Conservation (phyloP, 2,113 vertebrate species). For the Coptodon bakossiorum region DNA sequence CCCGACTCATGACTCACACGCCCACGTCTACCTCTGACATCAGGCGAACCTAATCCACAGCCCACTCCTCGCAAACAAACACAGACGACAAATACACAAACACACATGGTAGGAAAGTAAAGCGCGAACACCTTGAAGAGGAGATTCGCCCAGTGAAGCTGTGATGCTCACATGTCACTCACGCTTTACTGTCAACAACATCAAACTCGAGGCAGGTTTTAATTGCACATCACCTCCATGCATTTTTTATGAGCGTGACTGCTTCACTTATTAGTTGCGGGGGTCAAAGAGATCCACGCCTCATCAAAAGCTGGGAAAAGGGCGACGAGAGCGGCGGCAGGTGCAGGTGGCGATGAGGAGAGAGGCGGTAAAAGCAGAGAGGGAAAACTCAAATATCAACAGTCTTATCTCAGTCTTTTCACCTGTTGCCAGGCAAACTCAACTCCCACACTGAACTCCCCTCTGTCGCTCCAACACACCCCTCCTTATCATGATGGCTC, state of each 20-base stretch:
- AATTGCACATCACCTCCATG: slow-evolving; percentile 59
- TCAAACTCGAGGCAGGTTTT: slow-evolving; percentile 45
- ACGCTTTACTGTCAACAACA: slow-evolving; percentile 16
- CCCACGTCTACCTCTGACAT: slow-evolving; percentile 29
- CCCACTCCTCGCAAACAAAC: neutral
- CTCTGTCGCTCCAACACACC: neutral
- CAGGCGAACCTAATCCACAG: neutral
- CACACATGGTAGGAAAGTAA: neutral
- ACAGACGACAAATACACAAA: neutral
- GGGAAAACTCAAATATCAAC: slow-evolving; percentile 1
- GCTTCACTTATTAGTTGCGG: slow-evolving; percentile 39
- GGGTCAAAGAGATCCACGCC: slow-evolving; percentile 34
- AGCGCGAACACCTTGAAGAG: neutral
- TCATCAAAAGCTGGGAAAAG: slow-evolving; percentile 24
- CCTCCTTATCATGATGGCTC: neutral
- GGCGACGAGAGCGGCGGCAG: neutral
- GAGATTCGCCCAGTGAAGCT: neutral
- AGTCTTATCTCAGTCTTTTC: slow-evolving; percentile 28
- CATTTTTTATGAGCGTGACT: slow-evolving; percentile 59
- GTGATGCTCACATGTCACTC: neutral
- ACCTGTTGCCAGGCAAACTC: slow-evolving; percentile 63
- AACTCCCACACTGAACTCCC: slow-evolving; percentile 30
- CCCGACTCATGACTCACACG: slow-evolving; percentile 14
- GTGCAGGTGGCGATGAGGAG: neutral
- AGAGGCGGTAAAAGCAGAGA: neutral